These are phyloP conservation scores for Macaca nemestrina DNA, from an alignment of 2,113 vertebrate genomes.

Conservation along the genomic window DNA sequence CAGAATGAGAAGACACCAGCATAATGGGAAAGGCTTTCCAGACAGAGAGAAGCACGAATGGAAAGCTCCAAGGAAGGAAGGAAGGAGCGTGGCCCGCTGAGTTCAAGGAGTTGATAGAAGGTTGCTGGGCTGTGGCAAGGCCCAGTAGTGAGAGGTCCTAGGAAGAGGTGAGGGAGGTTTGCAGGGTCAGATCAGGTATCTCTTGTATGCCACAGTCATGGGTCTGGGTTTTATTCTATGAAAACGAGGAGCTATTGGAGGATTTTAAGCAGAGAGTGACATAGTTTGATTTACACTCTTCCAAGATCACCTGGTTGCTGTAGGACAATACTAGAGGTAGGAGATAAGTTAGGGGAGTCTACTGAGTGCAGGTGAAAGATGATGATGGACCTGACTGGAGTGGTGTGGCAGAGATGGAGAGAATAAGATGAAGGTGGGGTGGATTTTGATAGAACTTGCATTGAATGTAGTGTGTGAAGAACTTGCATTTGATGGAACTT, in stretches of 20 bases:
- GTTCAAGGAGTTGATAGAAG: too few relatives aligned
- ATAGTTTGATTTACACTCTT: background rate
- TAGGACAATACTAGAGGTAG: background rate
- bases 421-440: accelerated
- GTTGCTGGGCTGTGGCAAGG: too few relatives aligned
- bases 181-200: background rate
- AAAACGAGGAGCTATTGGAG: background rate
- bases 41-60: accelerated
- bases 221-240: background rate
- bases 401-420: background rate
- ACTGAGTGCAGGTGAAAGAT: background rate
- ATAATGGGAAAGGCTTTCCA: background rate
- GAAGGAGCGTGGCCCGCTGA: background rate
- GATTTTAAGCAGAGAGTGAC: background rate
- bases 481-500: background rate
- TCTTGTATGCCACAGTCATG: background rate
- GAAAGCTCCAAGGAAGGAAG: background rate
- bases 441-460: background rate
- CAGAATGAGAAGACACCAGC: background rate
- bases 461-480: background rate
- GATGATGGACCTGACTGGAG: background rate
- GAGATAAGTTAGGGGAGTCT: background rate
- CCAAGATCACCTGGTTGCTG: background rate
- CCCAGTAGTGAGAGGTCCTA: background rate
- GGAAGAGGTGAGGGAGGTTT: background rate